Evolutionary conservation across 2,113 vertebrate species (phyloP).

Genomic region (Triplophysa rosa): DNA sequence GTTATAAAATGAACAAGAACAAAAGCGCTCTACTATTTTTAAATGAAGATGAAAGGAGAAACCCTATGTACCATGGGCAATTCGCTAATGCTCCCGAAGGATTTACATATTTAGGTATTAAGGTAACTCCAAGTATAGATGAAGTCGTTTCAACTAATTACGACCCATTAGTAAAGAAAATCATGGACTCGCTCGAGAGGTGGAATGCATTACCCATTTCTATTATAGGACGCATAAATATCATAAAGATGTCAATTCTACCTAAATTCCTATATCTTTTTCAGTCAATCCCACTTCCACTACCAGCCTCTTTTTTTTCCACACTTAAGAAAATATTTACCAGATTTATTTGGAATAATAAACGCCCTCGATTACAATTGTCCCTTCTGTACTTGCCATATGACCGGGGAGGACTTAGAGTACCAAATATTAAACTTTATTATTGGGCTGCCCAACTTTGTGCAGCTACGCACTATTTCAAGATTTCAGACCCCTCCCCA

Average conservation of each 20-base stretch:
- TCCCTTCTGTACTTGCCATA: constrained; percentile 30
- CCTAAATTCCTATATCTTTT: constrained; percentile 38
- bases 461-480: background rate
- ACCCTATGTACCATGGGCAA: background rate
- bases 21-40: background rate
- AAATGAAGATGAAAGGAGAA: background rate
- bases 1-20: background rate
- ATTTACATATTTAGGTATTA: background rate
- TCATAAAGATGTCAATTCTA: constrained; percentile 35
- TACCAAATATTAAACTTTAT: background rate
- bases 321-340: constrained; percentile 9
- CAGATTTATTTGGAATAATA: constrained; percentile 32
- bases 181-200: background rate
- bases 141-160: background rate
- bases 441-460: background rate
- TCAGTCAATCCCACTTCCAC: constrained; percentile 35
- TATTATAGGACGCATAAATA: background rate
- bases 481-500: background rate
- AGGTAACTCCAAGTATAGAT: background rate
- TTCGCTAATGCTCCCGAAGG: background rate
- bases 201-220: background rate
- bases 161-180: constrained; percentile 4
- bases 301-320: background rate
- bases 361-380: background rate
- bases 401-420: background rate